A percentile compares a stretch with the other conserved stretches of the same genome.
Conservation (phyloP, 2,113 vertebrate genomes). For the Gallinago paraguaiae region DNA sequence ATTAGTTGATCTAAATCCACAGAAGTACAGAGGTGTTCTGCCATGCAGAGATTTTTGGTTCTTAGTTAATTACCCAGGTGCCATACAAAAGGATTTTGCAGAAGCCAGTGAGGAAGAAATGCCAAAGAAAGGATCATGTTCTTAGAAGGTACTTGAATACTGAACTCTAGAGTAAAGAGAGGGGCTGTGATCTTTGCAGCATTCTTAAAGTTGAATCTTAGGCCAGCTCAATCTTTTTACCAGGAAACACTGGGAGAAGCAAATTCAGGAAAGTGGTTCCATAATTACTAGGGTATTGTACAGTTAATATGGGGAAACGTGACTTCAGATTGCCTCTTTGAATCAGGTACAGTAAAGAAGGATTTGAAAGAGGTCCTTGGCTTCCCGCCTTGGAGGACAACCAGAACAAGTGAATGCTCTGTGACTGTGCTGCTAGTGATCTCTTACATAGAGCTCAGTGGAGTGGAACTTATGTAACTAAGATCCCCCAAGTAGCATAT, state of each 20-base stretch:
- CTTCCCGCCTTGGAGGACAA: not conserved
- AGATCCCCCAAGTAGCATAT: not conserved
- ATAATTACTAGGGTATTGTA: not conserved
- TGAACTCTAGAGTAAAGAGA: not conserved
- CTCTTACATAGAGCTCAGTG: not conserved
- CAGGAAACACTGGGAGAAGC: not conserved
- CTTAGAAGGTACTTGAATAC: not conserved
- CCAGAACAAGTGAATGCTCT: not conserved
- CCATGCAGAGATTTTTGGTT: not conserved
- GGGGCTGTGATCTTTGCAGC: not conserved
- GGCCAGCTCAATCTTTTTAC: not conserved
- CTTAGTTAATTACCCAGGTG: not conserved
- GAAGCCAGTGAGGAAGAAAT: not conserved
- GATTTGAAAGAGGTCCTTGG: not conserved
- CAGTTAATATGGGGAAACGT: not conserved
- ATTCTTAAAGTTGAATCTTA: not conserved
- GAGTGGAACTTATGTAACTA: not conserved
- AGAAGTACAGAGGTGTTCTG: not conserved
- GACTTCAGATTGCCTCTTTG: not conserved
- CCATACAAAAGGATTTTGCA: not conserved
- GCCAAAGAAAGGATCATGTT: not conserved
- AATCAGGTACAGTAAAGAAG: not conserved
- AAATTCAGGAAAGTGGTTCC: not conserved
- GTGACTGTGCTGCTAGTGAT: not conserved
- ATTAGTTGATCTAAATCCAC: not conserved